phyloP scores from a whole-genome alignment of 2,888 invertebrate genomes.

The Stegana nigrithorax region DNA sequence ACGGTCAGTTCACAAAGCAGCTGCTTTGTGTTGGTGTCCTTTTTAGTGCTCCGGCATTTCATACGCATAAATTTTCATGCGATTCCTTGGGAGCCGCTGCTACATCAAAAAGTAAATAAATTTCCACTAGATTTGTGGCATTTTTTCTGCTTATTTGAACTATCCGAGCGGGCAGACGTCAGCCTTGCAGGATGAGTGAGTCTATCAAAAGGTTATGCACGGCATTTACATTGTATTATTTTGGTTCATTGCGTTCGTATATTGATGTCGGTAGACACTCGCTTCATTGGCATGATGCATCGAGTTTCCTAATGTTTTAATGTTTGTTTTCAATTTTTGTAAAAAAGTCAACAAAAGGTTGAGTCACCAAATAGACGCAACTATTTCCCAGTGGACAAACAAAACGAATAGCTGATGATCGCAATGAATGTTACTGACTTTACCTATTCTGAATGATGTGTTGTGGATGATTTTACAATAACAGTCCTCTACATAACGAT shows the following conservation, averaged over 20 bases:
- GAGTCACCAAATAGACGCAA: not conserved
- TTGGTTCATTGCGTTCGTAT: not conserved
- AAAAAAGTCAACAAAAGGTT: not conserved
- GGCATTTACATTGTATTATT: not conserved
- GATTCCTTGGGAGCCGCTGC: not conserved
- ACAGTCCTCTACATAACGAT: no score
- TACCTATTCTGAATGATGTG: no score
- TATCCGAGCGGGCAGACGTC: not conserved
- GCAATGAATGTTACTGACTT: no score
- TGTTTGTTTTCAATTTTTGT: no score
- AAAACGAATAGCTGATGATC: not conserved
- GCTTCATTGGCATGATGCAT: no score
- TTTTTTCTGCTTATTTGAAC: not conserved
- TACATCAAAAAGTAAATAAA: constrained; percentile 35
- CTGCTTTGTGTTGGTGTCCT: not conserved
- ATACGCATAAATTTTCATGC: constrained; percentile 33
- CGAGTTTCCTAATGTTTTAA: no score
- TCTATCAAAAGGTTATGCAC: not conserved
- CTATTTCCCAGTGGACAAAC: not conserved
- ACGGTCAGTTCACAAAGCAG: not conserved
- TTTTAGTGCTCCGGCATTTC: not conserved
- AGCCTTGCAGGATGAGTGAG: not conserved
- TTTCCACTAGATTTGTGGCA: constrained; percentile 32
- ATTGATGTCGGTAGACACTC: no score
- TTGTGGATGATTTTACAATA: no score